Base-by-base conservation (phyloP, 2,888 invertebrate species). In the Salticus scenicus region DNA sequence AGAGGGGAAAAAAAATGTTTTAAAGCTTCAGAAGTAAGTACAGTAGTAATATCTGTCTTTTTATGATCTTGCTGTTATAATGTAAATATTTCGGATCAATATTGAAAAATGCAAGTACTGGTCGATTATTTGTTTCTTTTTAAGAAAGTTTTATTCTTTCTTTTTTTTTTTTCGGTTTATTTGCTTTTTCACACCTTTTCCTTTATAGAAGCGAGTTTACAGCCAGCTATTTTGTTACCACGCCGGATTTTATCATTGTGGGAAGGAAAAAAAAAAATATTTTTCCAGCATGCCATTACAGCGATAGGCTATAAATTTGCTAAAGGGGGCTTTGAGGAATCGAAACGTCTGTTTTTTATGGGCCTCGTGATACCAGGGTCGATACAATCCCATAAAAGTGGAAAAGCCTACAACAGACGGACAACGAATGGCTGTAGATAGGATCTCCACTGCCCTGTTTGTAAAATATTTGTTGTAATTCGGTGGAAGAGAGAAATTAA, bases 401-500 rank as follows among this genome's bases (percentile, higher is more conserved):
- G 57, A 12, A 24, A n/a, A 20, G 24, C 24, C 12, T 57, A 57
- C 57, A 24, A 24, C 20, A 24, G 14, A 57, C 14, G 2, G 17
- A 24, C 24, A 24, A 24, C 5, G 57, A 57, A 24, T 24, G 20
- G 57, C 2, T 24, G 5, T 5, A 57, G 20, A 57, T 57, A 57
- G 57, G 57, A 57, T 57, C 24, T 20, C 20, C 24, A 24, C 24
- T 57, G 57, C 24, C 20, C 57, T 57, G 57, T 57, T 57, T 24
- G 24, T 57, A 57, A 57, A 57, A 57, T 57, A 57, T 57, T 57
- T 17, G 57, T 57, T 57, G 57, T 57, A 24, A 57, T 24, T 57
- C 24, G 20, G 20, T 57, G 20, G 47, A 17, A 24, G 4, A 12
- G 57, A 20, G 57, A 24, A 57, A 57, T 57, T 57, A 57, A 24